phyloP scores from a whole-genome alignment of 2,888 invertebrate species.

The Drosophila bunnanda region DNA sequence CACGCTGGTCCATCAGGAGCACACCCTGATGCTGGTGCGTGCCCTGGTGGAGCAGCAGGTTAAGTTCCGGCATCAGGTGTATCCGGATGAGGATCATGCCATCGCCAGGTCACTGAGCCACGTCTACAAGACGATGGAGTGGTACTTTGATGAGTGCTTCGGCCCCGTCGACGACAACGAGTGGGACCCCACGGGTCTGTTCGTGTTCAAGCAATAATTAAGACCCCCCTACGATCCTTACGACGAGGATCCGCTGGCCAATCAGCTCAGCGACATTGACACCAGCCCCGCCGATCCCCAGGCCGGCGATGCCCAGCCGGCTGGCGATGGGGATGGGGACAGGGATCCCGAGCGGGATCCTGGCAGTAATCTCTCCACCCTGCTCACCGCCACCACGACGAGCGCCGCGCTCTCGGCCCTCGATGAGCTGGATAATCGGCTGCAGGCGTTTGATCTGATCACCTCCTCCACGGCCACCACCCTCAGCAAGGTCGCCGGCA shows the following conservation, averaged over 20 bases:
- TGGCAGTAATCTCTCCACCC: constrained; percentile 39
- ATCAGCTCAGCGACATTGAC: constrained; percentile 70
- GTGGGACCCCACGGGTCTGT: constrained; percentile 88
- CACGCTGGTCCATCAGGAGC: constrained; percentile 93
- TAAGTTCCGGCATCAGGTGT: constrained; percentile 93
- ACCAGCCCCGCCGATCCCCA: constrained; percentile 53
- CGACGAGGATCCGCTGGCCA: constrained; percentile 77
- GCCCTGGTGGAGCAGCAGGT: constrained; percentile 93
- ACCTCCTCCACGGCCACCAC: constrained; percentile 70
- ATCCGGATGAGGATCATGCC: constrained; percentile 93
- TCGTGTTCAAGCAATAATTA: constrained; percentile 85
- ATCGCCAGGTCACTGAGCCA: constrained; percentile 91
- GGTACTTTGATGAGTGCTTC: constrained; percentile 94
- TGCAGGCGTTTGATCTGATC: constrained; percentile 68
- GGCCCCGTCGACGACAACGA: constrained; percentile 89
- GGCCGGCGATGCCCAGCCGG: constrained; percentile 47
- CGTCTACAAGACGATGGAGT: constrained; percentile 93
- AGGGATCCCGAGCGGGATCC: neutral
- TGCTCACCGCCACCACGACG: constrained; percentile 43
- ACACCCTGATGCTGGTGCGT: constrained; percentile 92
- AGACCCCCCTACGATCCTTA: constrained; percentile 78
- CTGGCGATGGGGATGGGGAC: constrained; percentile 10
- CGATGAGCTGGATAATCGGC: constrained; percentile 68
- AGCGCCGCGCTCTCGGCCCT: constrained; percentile 65
- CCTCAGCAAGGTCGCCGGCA: constrained; percentile 66